Evolutionary conservation across 53 echinoderm and acorn worm genomes (phyloP).

Genomic region (Holothuria leucospilota): DNA sequence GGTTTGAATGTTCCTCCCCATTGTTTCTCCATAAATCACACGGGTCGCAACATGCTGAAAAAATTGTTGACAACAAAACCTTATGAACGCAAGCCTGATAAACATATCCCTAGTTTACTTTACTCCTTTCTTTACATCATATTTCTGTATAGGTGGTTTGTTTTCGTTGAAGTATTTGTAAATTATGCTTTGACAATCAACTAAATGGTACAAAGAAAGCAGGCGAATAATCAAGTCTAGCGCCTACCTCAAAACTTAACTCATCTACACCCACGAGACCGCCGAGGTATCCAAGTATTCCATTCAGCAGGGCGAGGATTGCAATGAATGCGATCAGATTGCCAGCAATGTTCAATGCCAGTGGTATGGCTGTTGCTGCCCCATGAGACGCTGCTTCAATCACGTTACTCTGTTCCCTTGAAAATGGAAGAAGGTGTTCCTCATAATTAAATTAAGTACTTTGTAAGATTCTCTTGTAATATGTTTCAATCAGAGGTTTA

Average conservation of each 20-base stretch:
- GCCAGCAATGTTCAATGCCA: constrained; percentile 88
- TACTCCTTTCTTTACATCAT: no score
- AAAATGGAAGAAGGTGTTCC: neutral
- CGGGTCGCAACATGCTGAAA: no score
- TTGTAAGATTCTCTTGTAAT: neutral
- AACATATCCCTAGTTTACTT: no score
- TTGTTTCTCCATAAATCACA: no score
- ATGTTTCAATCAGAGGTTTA: neutral
- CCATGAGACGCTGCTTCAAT: constrained; percentile 82
- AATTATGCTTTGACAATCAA: no score
- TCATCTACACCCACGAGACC: constrained; percentile 75
- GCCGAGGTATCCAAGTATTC: constrained; percentile 81
- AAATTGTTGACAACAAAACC: no score
- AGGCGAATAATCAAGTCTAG: no score
- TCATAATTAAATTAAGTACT: neutral
- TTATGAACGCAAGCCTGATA: no score
- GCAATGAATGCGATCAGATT: constrained; percentile 94
- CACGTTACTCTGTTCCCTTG: constrained; percentile 83
- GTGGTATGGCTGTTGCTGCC: constrained; percentile 76
- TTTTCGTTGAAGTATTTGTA: no score
- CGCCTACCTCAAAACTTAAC: constrained; percentile 86
- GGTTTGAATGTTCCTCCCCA: no score
- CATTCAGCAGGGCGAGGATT: constrained; percentile 84
- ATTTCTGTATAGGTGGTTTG: no score
- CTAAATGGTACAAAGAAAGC: no score